Conservation (phyloP, 2,113 vertebrate genomes). For the Mus musculus region GRCm39 chr16:31715001-31715500, state of each 20-base stretch:
- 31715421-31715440: conserved; percentile 87
- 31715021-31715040: background rate
- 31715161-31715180: background rate
- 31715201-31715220: background rate
- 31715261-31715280: conserved; percentile 84
- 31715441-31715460: conserved; percentile 83
- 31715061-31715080: background rate
- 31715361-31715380: conserved; percentile 90
- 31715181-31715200: background rate
- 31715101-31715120: background rate
- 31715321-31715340: conserved; percentile 95
- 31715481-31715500: too few species aligned
- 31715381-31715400: conserved; percentile 94
- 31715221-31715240: background rate
- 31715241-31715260: conserved; percentile 91
- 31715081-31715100: background rate
- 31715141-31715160: background rate
- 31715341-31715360: conserved; percentile 86
- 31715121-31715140: background rate
- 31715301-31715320: conserved; percentile 90
- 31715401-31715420: conserved; percentile 89
- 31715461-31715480: background rate
- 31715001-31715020: background rate
- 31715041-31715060: background rate
- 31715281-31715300: conserved; percentile 96